Base-by-base conservation (phyloP, 2,797 vertebrate genomes). In the Notolepis coatsorum region DNA sequence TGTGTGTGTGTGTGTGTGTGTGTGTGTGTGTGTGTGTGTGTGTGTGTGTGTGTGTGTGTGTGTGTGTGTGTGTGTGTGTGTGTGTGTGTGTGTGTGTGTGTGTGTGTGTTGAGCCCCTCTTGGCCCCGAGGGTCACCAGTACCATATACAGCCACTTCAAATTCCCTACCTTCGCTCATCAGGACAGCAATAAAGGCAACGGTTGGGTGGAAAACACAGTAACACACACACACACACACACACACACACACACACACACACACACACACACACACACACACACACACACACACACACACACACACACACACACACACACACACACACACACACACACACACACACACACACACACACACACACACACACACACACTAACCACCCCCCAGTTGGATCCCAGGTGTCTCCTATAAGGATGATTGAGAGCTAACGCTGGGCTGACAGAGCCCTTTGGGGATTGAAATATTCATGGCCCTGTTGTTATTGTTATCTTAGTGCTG, bases 401-500 rank as follows among this genome's bases (percentile, higher is more conserved):
- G 81, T 80, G 83, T 80, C 62, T 55, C 75, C 63, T 68, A 10
- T 50, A 61, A 68, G 82, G 63, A 79, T 77, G 85, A 84, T 75
- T 80, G 85, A 86, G 81, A 70, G 75, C 72, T 65, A 77, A 70
- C 73, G 61, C 68, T 62, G 67, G 63, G 72, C 68, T 72, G 61
- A 76, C 67, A 66, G 70, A 12, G 7, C 63, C 80, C 74, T 65
- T 33, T 61, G 46, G 82, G 73, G 54, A 76, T 64, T 79, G 56
- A 83, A 80, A 79, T 88, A 87, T 87, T 88, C 76, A 74, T 85
- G 72, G 59, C 37, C 20, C 30, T 63, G 25, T 57, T 61, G 67
- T 75, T 83, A 81, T 82, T 86, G 82, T 85, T 84, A 73, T 81
- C 76, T 67, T 58, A 47, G 65, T 68, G 45, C 57, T 68, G 79